Conservation (phyloP, 2,888 invertebrate genomes). For the Nomada fabriciana region DNA sequence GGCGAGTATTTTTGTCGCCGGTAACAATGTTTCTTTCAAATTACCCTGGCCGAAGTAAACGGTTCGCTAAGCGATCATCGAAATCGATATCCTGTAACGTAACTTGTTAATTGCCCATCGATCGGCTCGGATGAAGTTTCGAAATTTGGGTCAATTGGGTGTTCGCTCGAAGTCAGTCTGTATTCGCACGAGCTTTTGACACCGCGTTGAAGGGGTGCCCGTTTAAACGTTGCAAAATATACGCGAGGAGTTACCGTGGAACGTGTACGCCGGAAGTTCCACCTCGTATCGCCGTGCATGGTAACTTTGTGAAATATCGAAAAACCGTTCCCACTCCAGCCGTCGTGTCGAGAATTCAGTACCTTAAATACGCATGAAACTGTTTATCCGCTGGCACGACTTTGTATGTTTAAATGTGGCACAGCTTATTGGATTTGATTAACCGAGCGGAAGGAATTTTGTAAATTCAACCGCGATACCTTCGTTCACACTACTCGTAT, state of each 20-base stretch:
- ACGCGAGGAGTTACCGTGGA: not conserved
- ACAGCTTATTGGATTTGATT: too few relatives aligned
- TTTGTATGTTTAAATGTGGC: too few relatives aligned
- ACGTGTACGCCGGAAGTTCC: not conserved
- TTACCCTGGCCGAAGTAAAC: conserved; percentile 1
- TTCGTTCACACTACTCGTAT: too few relatives aligned
- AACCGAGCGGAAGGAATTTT: too few relatives aligned
- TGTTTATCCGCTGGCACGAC: too few relatives aligned
- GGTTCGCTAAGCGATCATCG: conserved; percentile 15
- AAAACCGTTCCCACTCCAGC: not conserved
- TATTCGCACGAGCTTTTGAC: conserved; percentile 19
- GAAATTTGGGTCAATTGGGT: conserved; percentile 40
- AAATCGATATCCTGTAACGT: conserved; percentile 32
- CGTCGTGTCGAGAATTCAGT: conserved; percentile 1
- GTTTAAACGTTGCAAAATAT: conserved; percentile 3
- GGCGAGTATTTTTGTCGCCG: not conserved
- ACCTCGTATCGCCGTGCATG: not conserved
- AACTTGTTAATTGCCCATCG: conserved; percentile 43
- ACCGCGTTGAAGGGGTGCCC: not conserved
- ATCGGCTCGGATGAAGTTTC: conserved; percentile 20
- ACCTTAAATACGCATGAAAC: too few relatives aligned
- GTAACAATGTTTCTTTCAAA: conserved; percentile 21
- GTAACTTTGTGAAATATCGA: conserved; percentile 5
- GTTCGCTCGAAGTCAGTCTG: conserved; percentile 3
- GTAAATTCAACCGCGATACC: too few relatives aligned